Evolutionary conservation across 2,888 invertebrate genomes (phyloP).

Genomic region (Ornithoptera alexandrae): DNA sequence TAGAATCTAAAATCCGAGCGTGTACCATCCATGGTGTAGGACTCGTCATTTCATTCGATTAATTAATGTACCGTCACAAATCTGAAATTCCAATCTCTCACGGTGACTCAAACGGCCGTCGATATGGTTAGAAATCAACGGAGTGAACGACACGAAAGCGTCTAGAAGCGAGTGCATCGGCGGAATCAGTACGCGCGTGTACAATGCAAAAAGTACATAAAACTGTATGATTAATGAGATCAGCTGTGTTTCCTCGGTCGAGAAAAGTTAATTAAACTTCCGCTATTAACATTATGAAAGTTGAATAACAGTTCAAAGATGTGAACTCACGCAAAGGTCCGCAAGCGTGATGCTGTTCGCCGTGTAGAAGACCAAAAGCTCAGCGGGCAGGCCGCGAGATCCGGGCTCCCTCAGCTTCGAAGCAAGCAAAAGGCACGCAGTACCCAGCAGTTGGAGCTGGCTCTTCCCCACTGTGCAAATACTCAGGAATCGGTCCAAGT

Average conservation of each 20-base stretch:
- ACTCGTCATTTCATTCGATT: slow-evolving; percentile 35
- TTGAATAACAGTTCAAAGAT: slow-evolving; percentile 9
- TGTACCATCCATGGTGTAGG: slow-evolving; percentile 25
- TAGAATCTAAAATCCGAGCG: slow-evolving; percentile 2
- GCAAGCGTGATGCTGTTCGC: slow-evolving; percentile 93
- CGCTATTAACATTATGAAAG: slow-evolving; percentile 7
- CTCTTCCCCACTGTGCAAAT: slow-evolving; percentile 89
- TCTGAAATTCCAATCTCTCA: slow-evolving; percentile 62
- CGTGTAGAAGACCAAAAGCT: slow-evolving; percentile 93
- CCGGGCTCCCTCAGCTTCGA: slow-evolving; percentile 94
- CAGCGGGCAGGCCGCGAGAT: slow-evolving; percentile 86
- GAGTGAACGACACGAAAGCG: slow-evolving; percentile 58
- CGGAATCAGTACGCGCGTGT: slow-evolving; percentile 36
- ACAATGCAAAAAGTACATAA: slow-evolving; percentile 52
- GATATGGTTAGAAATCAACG: slow-evolving; percentile 60
- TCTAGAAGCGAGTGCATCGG: slow-evolving; percentile 43
- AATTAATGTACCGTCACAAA: slow-evolving; percentile 52
- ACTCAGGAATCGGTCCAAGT: slow-evolving; percentile 95
- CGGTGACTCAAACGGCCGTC: slow-evolving; percentile 53
- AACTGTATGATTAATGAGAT: slow-evolving; percentile 59
- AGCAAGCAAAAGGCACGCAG: slow-evolving; percentile 94
- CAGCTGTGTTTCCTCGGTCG: slow-evolving; percentile 63
- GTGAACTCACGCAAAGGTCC: slow-evolving; percentile 91
- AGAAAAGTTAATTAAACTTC: slow-evolving; percentile 42
- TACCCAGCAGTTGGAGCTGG: slow-evolving; percentile 94